Percentiles rank a stretch among this genome's conserved stretches.
Conservation (phyloP, 2,113 vertebrate species). For the Himantopus leucocephalus region DNA sequence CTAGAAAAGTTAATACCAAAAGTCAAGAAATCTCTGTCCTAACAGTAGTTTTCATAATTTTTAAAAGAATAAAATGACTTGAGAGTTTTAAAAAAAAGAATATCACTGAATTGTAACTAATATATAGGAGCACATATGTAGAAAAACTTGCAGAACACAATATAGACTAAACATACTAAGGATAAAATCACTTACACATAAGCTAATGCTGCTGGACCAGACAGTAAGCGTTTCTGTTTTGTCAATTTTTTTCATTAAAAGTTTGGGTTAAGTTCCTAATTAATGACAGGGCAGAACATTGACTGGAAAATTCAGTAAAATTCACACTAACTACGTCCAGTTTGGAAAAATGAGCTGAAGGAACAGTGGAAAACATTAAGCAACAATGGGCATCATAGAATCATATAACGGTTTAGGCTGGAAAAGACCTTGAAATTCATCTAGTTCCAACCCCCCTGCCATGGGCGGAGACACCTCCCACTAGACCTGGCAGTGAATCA, state of each 20-base stretch:
- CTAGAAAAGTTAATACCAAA: background rate
- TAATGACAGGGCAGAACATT: background rate
- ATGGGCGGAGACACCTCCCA: too few relatives aligned
- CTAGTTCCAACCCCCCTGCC: too few relatives aligned
- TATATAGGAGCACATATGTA: background rate
- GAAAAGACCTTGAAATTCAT: too few relatives aligned
- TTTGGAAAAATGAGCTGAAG: background rate
- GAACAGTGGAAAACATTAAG: background rate
- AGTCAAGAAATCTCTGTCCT: background rate
- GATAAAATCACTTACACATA: background rate
- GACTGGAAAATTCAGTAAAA: background rate
- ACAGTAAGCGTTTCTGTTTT: background rate
- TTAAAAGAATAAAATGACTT: background rate
- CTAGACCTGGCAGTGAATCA: too few relatives aligned
- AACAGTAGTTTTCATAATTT: background rate
- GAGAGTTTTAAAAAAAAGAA: background rate
- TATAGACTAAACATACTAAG: background rate
- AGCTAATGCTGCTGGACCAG: background rate
- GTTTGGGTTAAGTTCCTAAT: background rate
- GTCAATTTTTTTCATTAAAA: background rate
- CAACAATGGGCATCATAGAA: background rate
- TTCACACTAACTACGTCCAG: background rate
- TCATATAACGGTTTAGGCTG: too few relatives aligned
- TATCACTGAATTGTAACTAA: background rate
- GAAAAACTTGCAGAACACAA: background rate